Evolutionary conservation across 2,888 invertebrate genomes (phyloP), one percentile per base, ranked within the genome.

Genomic region (Drosophila aldrichi): DNA sequence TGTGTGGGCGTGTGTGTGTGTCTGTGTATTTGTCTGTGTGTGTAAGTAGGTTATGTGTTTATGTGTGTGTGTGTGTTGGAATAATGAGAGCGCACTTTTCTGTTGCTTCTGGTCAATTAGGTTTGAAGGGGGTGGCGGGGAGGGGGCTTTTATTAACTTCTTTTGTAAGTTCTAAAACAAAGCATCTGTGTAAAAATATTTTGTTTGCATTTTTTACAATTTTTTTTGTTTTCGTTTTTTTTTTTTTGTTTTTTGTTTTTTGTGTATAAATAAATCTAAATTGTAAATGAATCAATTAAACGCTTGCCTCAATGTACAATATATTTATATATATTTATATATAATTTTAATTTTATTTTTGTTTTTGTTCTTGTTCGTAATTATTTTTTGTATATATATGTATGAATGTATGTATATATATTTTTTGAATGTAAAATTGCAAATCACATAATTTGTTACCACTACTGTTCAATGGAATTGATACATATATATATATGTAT

Each of bases 401-500:
- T 60, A 67, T 67, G 51, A 73, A 66, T 72, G 40, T 75, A 49
- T 49, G 18, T 48, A 48, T 48, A 72, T 79, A 73, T 79, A 29
- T 85, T 74, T 78, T 82, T 88, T 88, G 86, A 85, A 85, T 85
- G 88, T 88, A 86, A 86, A 88, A 87, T 87, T 87, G 87, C 88
- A 85, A 91, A 90, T 90, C 90, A 91, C 91, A 91, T 90, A 90
- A 88, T 85, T 85, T 85, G 89, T 90, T 91, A 79, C 89, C 77
- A 77, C 87, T 89, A 90, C 86, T 76, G 75, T 84, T 88, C 88
- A 81, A 82, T 84, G 81, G 82, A 79, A 83, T 88, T 60, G 75
- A 67, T 56, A 64, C 70, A 58, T 56, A 48, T 52, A 54, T 65
- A 60, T 59, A 46, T 72, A 62, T 77, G 25, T 67, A 60, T 82